These are phyloP conservation scores for Sycophaga agraensis DNA, from an alignment of 1,140 invertebrate genomes.

Conservation along the genomic window DNA sequence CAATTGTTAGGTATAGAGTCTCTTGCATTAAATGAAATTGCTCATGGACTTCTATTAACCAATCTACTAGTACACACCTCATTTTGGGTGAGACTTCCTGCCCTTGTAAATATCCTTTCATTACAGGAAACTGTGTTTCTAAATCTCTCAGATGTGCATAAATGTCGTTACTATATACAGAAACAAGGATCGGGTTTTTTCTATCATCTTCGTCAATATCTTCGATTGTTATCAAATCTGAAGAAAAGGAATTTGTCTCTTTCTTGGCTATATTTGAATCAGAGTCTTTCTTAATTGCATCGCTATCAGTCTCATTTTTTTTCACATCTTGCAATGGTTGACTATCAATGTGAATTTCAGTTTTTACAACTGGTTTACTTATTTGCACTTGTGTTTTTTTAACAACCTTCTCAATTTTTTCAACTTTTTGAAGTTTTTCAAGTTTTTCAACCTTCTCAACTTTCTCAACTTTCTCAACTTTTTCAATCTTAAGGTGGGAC, in stretches of 20 bases:
- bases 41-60: conserved; percentile 90
- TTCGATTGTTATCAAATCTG: conserved; percentile 51
- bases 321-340: conserved; percentile 20
- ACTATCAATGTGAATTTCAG: conserved; percentile 22
- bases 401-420: conserved; percentile 34
- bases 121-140: conserved; percentile 68
- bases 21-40: conserved; percentile 88
- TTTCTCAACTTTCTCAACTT: conserved; percentile 33
- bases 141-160: conserved; percentile 74
- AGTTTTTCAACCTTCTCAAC: no score
- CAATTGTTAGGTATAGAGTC: conserved; percentile 86
- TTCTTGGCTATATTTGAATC: conserved; percentile 28
- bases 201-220: conserved; percentile 77
- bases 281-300: conserved; percentile 24
- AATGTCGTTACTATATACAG: conserved; percentile 83
- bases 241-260: conserved; percentile 43
- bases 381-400: conserved; percentile 41
- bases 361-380: conserved; percentile 41
- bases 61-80: conserved; percentile 87
- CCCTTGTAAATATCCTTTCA: conserved; percentile 64
- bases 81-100: conserved; percentile 78
- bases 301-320: conserved; percentile 23
- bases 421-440: no score
- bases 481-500: conserved; percentile 9
- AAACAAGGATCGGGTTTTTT: conserved; percentile 76